A percentile compares a stretch with the other conserved stretches of the same genome.
phyloP scores from a whole-genome alignment of 2,113 vertebrate species.

The Phoenicopterus ruber region DNA sequence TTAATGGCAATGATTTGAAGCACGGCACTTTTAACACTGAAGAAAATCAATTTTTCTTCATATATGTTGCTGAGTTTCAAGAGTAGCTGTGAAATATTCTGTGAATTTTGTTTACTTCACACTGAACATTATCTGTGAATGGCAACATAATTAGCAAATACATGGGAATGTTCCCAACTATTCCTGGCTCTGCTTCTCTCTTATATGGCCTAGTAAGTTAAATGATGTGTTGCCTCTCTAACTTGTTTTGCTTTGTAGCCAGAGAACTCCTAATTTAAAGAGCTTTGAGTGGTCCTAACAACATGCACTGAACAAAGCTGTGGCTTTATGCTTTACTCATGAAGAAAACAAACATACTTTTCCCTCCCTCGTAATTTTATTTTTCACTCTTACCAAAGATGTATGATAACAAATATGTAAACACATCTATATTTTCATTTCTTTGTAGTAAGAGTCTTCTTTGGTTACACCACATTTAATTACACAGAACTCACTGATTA shows the following conservation, averaged over 20 bases:
- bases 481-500: conserved; percentile 17
- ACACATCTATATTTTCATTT: conserved; percentile 10
- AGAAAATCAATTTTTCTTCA: neutral
- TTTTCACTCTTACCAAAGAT: neutral
- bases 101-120: neutral
- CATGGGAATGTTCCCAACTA: neutral
- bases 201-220: neutral
- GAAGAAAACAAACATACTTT: neutral
- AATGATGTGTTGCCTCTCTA: neutral
- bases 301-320: neutral
- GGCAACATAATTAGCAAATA: neutral
- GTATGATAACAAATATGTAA: neutral
- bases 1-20: neutral
- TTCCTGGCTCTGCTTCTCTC: neutral
- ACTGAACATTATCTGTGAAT: neutral
- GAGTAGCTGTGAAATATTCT: neutral
- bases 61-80: neutral
- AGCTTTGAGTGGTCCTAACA: neutral
- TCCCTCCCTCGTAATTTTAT: neutral
- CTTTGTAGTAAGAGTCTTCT: neutral
- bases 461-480: conserved; percentile 14
- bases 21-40: neutral
- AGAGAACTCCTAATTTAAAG: neutral
- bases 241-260: neutral
- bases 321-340: neutral